Evolutionary conservation across 1,140 invertebrate genomes (phyloP), one percentile per base, ranked within the genome.

Genomic region (Orchesella cincta): DNA sequence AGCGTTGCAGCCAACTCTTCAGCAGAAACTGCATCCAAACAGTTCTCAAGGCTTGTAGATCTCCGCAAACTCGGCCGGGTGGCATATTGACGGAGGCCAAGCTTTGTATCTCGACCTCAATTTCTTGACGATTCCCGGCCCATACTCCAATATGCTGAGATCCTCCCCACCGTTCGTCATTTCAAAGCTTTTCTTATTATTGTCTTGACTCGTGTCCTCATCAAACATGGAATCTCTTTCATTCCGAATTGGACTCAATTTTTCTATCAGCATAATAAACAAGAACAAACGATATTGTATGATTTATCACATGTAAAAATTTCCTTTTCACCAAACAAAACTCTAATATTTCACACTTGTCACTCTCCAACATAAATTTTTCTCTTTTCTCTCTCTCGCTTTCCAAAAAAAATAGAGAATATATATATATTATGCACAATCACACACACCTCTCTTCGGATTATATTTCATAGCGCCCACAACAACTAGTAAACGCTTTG

Each of bases 111-210:
- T 92, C 83, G 92, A 92, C 83, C 93, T 91, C 57, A 96, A 87
- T 83, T 92, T 92, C 81, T 92, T 93, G 2, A 97, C 94, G 82
- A 97, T 96, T 8, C 94, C 94, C 14, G 94, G 94, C 0, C 94
- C 94, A 86, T 96, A 97, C 81, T 92, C 91, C 26, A 95, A 85
- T 83, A 80, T 74, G 36, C 79, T 79, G 35, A 46, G 35, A n/a
- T 82, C 79, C 46, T 82, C 81, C 1, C 77, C 78, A 51, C n/a
- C n/a, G 34, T 51, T 73, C 16, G 46, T 74, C 73, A 74, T 52
- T 12, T 52, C 20, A 12, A 23, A 34, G 23, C 39, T 16, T 26
- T n/a, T n/a, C 35, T 73, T 73, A n/a, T 2, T 28, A 39, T 71
- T 76, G 23, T 77, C 76, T 39, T 39, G 52, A 73, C 76, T 74